Evolutionary conservation across 2,113 vertebrate species (phyloP).

Genomic region (Pavo muticus): DNA sequence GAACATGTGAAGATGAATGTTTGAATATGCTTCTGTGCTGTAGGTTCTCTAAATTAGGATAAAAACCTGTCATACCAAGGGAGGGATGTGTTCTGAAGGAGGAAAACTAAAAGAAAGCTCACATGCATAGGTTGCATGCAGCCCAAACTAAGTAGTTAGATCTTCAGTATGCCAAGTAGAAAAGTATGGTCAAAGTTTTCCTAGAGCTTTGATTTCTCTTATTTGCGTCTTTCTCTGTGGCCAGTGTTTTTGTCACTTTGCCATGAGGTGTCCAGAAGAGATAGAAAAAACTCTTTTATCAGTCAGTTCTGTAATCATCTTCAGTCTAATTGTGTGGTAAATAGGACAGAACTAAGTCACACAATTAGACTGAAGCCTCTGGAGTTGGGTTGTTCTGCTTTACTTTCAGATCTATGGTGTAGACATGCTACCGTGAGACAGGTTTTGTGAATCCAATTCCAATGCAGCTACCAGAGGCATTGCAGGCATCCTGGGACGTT

Average conservation of each 20-base stretch:
- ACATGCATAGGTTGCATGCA: rapidly evolving
- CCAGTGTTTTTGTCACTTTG: background rate
- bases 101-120: background rate
- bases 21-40: background rate
- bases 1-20: background rate
- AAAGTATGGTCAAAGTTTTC: background rate
- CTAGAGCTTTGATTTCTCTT: background rate
- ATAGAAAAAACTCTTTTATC: background rate
- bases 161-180: background rate
- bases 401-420: rapidly evolving
- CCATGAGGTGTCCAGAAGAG: background rate
- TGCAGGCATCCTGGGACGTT: background rate
- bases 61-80: background rate
- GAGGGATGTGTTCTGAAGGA: background rate
- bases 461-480: background rate
- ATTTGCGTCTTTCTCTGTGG: background rate
- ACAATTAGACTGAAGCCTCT: rapidly evolving
- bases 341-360: no score
- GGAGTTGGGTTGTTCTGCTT: background rate
- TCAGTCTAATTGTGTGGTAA: no score
- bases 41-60: background rate
- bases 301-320: background rate
- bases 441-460: background rate
- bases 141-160: background rate
- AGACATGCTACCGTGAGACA: rapidly evolving